phyloP scores from a whole-genome alignment of 2,113 vertebrate genomes.

The Neolamprologus hecqui region DNA sequence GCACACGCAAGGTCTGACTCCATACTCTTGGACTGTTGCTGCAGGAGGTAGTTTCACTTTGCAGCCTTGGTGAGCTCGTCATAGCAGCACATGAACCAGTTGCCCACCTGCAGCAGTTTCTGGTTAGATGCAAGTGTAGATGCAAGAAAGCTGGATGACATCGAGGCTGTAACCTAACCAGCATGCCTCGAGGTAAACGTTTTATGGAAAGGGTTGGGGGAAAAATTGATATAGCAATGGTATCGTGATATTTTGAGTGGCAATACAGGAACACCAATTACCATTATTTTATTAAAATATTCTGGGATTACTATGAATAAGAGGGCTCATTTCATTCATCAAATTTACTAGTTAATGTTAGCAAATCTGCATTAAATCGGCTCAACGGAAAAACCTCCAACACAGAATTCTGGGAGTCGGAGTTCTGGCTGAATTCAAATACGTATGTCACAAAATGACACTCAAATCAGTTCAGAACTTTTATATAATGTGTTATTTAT shows the following conservation, averaged over 20 bases:
- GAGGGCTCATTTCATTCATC: fast-evolving
- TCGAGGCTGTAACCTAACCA: not conserved
- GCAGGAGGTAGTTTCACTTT: not conserved
- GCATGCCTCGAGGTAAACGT: fast-evolving
- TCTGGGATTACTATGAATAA: not conserved
- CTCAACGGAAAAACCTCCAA: fast-evolving
- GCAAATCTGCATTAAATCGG: fast-evolving
- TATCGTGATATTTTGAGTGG: not conserved
- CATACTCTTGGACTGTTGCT: not conserved
- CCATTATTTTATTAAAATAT: not conserved
- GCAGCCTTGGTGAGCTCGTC: not conserved
- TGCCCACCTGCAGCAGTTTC: not conserved
- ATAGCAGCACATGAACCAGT: not conserved
- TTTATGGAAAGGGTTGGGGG: not conserved
- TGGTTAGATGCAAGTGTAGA: not conserved
- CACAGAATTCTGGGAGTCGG: not conserved
- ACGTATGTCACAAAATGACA: not conserved
- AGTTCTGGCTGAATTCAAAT: not conserved
- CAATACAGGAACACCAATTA: not conserved
- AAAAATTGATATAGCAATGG: not conserved
- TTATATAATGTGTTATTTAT: not conserved
- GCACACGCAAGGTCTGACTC: fast-evolving
- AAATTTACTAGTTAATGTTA: fast-evolving
- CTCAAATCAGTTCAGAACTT: not conserved
- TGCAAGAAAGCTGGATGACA: not conserved